Evolutionary conservation across 1,140 invertebrate genomes (phyloP), one percentile per base, ranked within the genome.

Genomic region (Dolichoris vasculosae): DNA sequence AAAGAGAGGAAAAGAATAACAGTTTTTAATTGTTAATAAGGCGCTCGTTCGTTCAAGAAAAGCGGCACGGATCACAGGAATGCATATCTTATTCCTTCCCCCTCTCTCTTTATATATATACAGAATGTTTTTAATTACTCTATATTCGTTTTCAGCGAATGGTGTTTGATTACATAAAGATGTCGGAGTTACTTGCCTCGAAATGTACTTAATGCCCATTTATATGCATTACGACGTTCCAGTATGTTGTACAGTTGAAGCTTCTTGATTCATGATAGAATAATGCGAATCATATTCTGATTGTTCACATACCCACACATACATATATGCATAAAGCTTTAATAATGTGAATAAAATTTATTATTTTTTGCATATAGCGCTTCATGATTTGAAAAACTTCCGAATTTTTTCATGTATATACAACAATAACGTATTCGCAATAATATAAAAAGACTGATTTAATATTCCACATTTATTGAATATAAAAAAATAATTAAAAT

Each of bases 101-200:
- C 86, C 64, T 63, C 11, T 20, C n/a, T 43, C 23, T 30, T 51
- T 32, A 48, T 63, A 51, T 26, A 40, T 43, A 48, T 84, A 83
- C 82, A 13, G 55, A 55, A 64, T 86, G 91, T 92, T 92, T 92
- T 92, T 90, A 92, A 92, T 92, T 91, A 92, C 87, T 88, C 86
- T 85, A 71, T 86, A 84, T 87, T 87, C 17, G 63, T 51, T 88
- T 87, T 83, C 87, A 82, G 86, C 88, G 80, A 87, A 73, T 86
- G 91, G 92, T 93, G 91, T 93, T 92, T 93, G 93, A 93, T 93
- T 93, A 93, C 93, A 92, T 91, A 90, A 92, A 92, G 92, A 93
- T 93, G 92, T 91, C 92, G 92, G 92, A 82, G 85, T 88, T 88
- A 84, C 88, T 90, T 89, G 89, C 89, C 89, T 87, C 89, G 87